Evolutionary conservation across 2,797 vertebrate species (phyloP), one percentile per base, ranked within the genome.

Genomic region (Lacerta agilis): DNA sequence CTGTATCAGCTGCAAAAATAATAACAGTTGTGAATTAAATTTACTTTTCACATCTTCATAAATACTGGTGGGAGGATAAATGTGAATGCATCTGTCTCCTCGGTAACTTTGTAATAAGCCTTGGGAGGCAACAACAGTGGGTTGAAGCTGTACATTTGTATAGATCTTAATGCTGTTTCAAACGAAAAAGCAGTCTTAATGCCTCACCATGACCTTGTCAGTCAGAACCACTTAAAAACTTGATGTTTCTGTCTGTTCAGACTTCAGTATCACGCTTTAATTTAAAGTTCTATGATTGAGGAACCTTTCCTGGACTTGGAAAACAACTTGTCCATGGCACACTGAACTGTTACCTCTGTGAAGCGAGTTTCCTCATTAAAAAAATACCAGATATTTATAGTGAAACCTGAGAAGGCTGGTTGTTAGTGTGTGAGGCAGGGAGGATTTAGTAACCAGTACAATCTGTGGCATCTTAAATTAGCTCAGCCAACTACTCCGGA

Each of bases 371-470:
- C 82, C 82, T 58, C 45, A 73, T 85, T 75, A 75, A 61, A 85
- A 55, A 79, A 67, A 49, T 69, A 79, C 41, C 41, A 69, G 85
- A 69, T 86, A 86, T 71, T 66, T 79, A 78, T 86, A 79, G 77
- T 58, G 85, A 79, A 86, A 86, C 4, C 45, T 86, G 77, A 79
- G 66, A 71, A 36, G 45, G 23, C 43, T 71, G 66, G 43, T 79
- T 61, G 77, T 55, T 80, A 86, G 29, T 58, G 33, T 58, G 33
- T 86, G 25, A 80, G 64, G 17, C 18, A 10, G 15, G 36, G 66
- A 80, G 85, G 25, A 86, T 80, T 45, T 80, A 71, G 33, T 15
- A 86, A 79, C 41, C 67, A 86, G 83, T 80, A 72, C 66, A 71
- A 36, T 79, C 66, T 79, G 36, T 86, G 76, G 67, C 85, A 72